phyloP scores from a whole-genome alignment of 2,113 vertebrate genomes.

The Proterorhinus semilunaris region DNA sequence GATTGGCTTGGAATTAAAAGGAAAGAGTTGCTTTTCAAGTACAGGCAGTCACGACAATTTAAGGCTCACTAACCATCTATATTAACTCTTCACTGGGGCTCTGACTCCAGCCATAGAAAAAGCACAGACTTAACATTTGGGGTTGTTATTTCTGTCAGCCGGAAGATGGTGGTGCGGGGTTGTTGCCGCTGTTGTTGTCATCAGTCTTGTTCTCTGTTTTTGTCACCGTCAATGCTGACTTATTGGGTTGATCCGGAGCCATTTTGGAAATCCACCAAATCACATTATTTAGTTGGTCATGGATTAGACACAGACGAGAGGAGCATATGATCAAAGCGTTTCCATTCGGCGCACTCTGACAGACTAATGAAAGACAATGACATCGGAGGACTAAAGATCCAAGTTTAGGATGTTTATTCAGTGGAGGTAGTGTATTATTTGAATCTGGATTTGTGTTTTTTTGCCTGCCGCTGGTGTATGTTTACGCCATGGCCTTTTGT shows the following conservation, averaged over 20 bases:
- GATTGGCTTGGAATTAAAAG: not conserved
- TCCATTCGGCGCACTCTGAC: constrained; percentile 72
- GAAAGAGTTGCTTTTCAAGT: constrained; percentile 3
- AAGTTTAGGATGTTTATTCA: constrained; percentile 74
- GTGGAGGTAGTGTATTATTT: constrained; percentile 11
- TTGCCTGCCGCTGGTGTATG: constrained; percentile 17
- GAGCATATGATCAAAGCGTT: constrained; percentile 79
- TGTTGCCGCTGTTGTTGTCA: constrained; percentile 68
- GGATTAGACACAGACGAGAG: constrained; percentile 70
- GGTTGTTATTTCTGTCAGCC: constrained; percentile 74
- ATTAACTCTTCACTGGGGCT: constrained; percentile 17
- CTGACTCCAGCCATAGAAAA: constrained; percentile 29
- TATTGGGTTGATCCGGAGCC: constrained; percentile 79
- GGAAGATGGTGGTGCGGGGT: constrained; percentile 73
- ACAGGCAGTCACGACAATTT: constrained; percentile 1
- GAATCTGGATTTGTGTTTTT: constrained; percentile 5
- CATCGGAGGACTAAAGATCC: constrained; percentile 81
- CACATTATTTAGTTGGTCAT: constrained; percentile 79
- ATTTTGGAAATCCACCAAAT: constrained; percentile 80
- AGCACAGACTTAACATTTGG: not conserved
- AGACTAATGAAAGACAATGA: constrained; percentile 66
- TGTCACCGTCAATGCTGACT: constrained; percentile 66
- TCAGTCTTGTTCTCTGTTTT: constrained; percentile 42
- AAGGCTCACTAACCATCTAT: not conserved
- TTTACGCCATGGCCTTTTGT: constrained; percentile 28